A percentile compares a stretch with the other conserved stretches of the same genome.
phyloP scores from a whole-genome alignment of 2,113 vertebrate species.

The Syngnathus typhle region DNA sequence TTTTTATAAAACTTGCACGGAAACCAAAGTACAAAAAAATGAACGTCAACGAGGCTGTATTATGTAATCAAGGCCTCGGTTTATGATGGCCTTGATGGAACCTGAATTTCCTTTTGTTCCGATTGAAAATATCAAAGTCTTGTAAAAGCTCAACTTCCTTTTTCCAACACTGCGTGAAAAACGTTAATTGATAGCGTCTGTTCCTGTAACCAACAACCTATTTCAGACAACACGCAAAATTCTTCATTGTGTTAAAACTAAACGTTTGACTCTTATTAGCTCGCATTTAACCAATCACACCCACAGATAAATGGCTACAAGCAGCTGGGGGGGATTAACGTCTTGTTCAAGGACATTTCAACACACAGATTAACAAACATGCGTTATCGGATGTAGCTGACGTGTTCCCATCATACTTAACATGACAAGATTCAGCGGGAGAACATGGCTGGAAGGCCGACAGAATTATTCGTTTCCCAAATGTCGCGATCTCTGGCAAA shows the following conservation, averaged over 20 bases:
- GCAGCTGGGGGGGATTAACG: background rate
- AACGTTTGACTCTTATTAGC: background rate
- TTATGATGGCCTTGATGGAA: too few relatives aligned
- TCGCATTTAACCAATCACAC: background rate
- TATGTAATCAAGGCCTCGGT: too few relatives aligned
- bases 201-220: background rate
- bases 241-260: background rate
- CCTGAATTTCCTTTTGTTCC: too few relatives aligned
- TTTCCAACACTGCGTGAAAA: background rate
- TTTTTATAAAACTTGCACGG: background rate
- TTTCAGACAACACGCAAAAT: background rate
- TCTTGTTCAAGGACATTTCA: background rate
- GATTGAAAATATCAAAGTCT: too few relatives aligned
- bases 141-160: background rate
- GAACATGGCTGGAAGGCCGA: background rate
- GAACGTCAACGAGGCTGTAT: too few relatives aligned
- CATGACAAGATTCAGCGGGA: background rate
- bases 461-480: slow-evolving; percentile 42
- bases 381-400: background rate
- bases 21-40: background rate
- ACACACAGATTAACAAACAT: background rate
- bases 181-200: background rate
- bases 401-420: background rate
- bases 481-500: slow-evolving; percentile 52
- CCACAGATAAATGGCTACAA: background rate